Percentiles rank a stretch among this genome's conserved stretches.
Conservation (phyloP, 2,797 vertebrate genomes). For the Podarcis lilfordi region DNA sequence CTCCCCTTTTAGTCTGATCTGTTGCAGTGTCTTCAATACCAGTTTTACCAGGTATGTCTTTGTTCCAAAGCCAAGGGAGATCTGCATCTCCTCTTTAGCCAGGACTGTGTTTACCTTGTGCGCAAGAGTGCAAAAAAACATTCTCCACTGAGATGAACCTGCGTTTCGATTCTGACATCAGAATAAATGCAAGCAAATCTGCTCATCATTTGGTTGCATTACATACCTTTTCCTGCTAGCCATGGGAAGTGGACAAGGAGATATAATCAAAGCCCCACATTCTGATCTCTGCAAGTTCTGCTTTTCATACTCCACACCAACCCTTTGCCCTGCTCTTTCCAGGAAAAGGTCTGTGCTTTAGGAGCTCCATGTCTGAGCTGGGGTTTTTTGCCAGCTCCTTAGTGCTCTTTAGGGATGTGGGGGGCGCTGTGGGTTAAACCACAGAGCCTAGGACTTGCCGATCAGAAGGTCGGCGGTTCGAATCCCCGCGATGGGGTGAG, state of each 20-base stretch:
- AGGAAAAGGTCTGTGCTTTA: too few relatives aligned
- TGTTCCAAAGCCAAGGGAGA: neutral
- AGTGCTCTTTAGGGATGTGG: too few relatives aligned
- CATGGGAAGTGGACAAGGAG: too few relatives aligned
- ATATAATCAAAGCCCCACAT: neutral
- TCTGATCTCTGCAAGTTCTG: neutral
- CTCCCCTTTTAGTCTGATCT: slow-evolving; percentile 73
- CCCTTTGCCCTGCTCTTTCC: too few relatives aligned
- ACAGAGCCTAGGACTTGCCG: too few relatives aligned
- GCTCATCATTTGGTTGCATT: neutral
- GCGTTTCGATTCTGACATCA: neutral
- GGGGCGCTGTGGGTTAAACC: too few relatives aligned
- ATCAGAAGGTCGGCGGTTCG: too few relatives aligned
- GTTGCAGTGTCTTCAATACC: slow-evolving; percentile 79
- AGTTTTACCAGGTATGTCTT: slow-evolving; percentile 79
- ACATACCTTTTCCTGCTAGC: too few relatives aligned
- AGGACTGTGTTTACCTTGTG: neutral
- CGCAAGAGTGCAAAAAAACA: too few relatives aligned
- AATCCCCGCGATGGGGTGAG: too few relatives aligned
- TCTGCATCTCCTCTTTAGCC: neutral
- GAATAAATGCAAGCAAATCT: neutral
- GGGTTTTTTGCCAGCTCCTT: too few relatives aligned
- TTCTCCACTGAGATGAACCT: neutral
- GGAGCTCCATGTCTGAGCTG: too few relatives aligned
- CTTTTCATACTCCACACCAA: neutral